These are phyloP conservation scores for Melikaiella ostensackeni DNA, from an alignment of 2,888 invertebrate species.

Conservation along the genomic window DNA sequence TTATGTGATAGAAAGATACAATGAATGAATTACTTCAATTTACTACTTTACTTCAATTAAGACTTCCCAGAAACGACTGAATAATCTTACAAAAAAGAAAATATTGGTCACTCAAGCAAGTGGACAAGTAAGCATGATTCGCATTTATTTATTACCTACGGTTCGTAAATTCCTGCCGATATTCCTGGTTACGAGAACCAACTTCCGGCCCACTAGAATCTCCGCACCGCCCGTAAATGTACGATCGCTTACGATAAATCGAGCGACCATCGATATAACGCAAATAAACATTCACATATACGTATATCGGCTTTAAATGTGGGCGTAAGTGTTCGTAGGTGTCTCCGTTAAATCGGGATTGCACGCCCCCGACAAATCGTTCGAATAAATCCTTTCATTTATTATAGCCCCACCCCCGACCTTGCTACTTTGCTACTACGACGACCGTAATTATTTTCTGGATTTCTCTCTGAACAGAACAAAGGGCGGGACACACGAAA, in stretches of 20 bases:
- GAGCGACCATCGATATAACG: constrained; percentile 18
- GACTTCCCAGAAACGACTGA: too few species aligned
- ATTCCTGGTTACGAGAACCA: constrained; percentile 49
- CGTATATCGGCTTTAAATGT: background rate
- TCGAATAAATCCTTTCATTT: constrained; percentile 58
- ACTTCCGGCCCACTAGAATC: constrained; percentile 48
- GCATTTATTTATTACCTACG: constrained; percentile 54
- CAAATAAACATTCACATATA: constrained; percentile 24
- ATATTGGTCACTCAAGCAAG: constrained; percentile 16
- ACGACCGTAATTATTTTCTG: constrained; percentile 39
- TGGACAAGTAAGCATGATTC: constrained; percentile 45
- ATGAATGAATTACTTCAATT: background rate
- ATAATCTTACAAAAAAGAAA: background rate
- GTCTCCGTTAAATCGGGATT: constrained; percentile 36
- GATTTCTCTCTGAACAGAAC: constrained; percentile 25
- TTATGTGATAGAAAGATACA: too few species aligned
- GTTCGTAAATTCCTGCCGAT: constrained; percentile 52
- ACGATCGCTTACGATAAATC: constrained; percentile 46
- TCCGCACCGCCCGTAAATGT: constrained; percentile 46
- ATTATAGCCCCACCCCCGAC: constrained; percentile 49
- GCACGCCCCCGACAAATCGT: constrained; percentile 41
- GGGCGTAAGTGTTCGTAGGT: constrained; percentile 31
- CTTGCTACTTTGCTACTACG: constrained; percentile 35
- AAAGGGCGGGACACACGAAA: constrained; percentile 14
- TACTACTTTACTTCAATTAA: background rate